These are phyloP conservation scores for Crotophaga sulcirostris DNA, from an alignment of 2,113 vertebrate genomes.

Conservation along the genomic window DNA sequence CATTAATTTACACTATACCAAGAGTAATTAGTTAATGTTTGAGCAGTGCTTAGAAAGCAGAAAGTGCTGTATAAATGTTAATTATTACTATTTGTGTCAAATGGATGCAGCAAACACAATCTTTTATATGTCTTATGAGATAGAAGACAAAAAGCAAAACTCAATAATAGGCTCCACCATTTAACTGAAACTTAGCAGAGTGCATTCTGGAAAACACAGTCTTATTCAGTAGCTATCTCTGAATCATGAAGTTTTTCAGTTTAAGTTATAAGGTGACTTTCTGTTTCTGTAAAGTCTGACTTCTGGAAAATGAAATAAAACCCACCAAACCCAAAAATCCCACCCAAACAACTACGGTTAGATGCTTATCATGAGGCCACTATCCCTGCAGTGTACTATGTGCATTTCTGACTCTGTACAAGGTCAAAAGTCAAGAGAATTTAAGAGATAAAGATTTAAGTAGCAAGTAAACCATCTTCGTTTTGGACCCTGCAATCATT, in stretches of 20 bases:
- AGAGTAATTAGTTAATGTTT: slow-evolving; percentile 43
- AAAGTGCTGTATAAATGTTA: slow-evolving; percentile 17
- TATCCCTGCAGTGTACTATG: neutral
- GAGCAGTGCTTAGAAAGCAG: slow-evolving; percentile 28
- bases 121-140: neutral
- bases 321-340: neutral
- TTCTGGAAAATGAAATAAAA: neutral
- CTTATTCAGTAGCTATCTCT: neutral
- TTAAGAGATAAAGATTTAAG: neutral
- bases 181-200: neutral
- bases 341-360: neutral
- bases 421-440: neutral
- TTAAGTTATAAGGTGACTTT: neutral
- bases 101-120: neutral
- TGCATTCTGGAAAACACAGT: neutral
- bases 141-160: neutral
- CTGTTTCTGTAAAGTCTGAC: neutral
- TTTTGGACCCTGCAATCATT: neutral
- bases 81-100: slow-evolving; percentile 38
- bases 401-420: neutral
- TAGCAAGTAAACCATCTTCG: neutral
- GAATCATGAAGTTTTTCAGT: neutral
- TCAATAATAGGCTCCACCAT: neutral
- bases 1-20: slow-evolving; percentile 41
- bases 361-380: neutral